phyloP scores from a whole-genome alignment of 2,888 invertebrate genomes.

The Malachius bipustulatus region DNA sequence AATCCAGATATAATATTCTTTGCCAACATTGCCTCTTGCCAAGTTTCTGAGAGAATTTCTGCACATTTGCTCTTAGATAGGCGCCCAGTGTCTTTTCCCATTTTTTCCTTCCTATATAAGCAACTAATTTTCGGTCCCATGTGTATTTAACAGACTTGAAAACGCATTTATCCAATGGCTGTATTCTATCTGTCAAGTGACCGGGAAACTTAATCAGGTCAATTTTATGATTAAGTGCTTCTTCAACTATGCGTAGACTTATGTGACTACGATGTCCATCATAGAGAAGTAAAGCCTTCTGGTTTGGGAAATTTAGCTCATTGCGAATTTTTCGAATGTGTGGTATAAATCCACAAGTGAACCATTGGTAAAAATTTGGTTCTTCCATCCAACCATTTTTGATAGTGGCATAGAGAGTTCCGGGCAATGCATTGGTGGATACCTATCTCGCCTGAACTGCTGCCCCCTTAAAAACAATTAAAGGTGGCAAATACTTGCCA shows the following conservation, averaged over 20 bases:
- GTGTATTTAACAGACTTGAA: too few relatives aligned
- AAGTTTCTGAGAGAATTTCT: conserved; percentile 6
- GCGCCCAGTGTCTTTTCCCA: conserved; percentile 6
- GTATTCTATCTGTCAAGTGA: too few relatives aligned
- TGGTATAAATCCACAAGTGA: conserved; percentile 6
- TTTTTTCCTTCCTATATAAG: conserved; percentile 4
- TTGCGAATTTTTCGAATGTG: conserved; percentile 1
- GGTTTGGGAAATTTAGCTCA: neutral
- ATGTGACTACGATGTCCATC: too few relatives aligned
- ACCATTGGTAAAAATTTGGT: conserved; percentile 7
- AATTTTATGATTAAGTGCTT: too few relatives aligned
- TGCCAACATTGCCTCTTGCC: conserved; percentile 7
- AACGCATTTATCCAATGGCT: too few relatives aligned
- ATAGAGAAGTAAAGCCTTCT: conserved; percentile 2
- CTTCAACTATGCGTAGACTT: too few relatives aligned
- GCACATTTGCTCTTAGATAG: conserved; percentile 8
- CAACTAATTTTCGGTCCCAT: too few relatives aligned
- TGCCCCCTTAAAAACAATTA: conserved; percentile 17
- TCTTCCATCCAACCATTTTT: conserved; percentile 19
- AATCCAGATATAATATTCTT: conserved; percentile 8
- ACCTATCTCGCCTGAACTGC: conserved; percentile 13
- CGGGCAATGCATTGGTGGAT: conserved; percentile 10
- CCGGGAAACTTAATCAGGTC: too few relatives aligned
- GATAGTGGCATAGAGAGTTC: conserved; percentile 15
- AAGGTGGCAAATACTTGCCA: conserved; percentile 13